These are phyloP conservation scores for Lathamus discolor DNA, from an alignment of 2,113 vertebrate species.

Conservation along the genomic window DNA sequence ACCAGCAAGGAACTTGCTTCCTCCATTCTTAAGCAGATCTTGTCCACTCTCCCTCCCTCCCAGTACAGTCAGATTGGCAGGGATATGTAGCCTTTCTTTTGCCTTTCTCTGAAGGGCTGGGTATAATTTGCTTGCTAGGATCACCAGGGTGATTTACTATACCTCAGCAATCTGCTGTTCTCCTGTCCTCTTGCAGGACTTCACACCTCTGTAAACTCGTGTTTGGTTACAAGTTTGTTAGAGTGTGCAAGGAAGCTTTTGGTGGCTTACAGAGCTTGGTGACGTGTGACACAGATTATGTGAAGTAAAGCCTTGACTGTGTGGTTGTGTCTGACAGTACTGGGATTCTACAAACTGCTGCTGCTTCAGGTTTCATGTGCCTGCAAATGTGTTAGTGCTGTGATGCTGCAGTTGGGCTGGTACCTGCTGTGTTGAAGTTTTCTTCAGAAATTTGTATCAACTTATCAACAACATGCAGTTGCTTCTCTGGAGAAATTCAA, in stretches of 20 bases:
- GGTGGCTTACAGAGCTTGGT: not conserved
- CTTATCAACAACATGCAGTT: not conserved
- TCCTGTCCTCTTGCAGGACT: not conserved
- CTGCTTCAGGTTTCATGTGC: not conserved
- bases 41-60: not conserved
- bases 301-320: not conserved
- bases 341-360: not conserved
- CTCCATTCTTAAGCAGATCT: not conserved
- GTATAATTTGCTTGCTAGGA: not conserved
- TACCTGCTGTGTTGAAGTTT: not conserved
- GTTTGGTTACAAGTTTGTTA: not conserved
- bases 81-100: not conserved
- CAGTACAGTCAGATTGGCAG: not conserved
- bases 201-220: not conserved
- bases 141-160: not conserved
- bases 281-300: not conserved
- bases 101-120: not conserved
- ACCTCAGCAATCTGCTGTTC: not conserved
- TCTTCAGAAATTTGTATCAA: not conserved
- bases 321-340: not conserved
- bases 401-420: not conserved
- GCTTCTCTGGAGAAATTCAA: not conserved
- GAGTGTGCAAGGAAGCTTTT: not conserved
- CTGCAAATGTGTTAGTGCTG: fast-evolving
- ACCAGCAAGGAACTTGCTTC: not conserved